Evolutionary conservation across 2,113 vertebrate genomes (phyloP).

Genomic region (Onychostoma macrolepis): DNA sequence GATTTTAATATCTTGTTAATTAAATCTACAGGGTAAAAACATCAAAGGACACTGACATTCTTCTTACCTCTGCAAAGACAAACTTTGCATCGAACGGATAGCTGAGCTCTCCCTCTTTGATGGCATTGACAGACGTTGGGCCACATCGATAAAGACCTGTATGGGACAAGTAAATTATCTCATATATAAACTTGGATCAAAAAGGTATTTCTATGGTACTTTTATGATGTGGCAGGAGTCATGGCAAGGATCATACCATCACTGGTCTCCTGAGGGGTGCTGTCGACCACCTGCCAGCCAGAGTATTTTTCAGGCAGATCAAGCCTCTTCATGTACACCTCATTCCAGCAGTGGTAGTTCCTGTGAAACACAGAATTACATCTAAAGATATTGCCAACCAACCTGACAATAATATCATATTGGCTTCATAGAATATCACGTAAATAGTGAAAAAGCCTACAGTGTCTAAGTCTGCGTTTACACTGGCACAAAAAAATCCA

Average conservation of each 20-base stretch:
- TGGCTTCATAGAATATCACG: too few species aligned
- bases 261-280: constrained; percentile 94
- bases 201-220: too few species aligned
- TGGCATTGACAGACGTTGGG: constrained; percentile 82
- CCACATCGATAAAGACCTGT: constrained; percentile 90
- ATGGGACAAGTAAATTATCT: constrained; percentile 27
- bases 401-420: too few species aligned
- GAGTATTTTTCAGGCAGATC: constrained; percentile 82
- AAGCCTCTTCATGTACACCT: constrained; percentile 81
- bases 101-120: constrained; percentile 83
- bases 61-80: constrained; percentile 88
- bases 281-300: constrained; percentile 93
- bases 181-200: constrained; percentile 11
- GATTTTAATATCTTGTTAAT: neutral
- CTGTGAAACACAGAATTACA: constrained; percentile 64
- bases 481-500: too few species aligned
- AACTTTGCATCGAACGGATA: constrained; percentile 84
- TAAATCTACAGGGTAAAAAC: neutral
- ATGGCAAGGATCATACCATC: constrained; percentile 77
- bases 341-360: constrained; percentile 98
- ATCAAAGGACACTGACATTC: neutral
- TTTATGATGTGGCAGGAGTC: neutral
- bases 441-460: too few species aligned
- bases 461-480: too few species aligned
- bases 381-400: neutral